A percentile compares a stretch with the other conserved stretches of the same genome.
Evolutionary conservation across 2,797 vertebrate species (phyloP).

Genomic region (Crotalus adamanteus): DNA sequence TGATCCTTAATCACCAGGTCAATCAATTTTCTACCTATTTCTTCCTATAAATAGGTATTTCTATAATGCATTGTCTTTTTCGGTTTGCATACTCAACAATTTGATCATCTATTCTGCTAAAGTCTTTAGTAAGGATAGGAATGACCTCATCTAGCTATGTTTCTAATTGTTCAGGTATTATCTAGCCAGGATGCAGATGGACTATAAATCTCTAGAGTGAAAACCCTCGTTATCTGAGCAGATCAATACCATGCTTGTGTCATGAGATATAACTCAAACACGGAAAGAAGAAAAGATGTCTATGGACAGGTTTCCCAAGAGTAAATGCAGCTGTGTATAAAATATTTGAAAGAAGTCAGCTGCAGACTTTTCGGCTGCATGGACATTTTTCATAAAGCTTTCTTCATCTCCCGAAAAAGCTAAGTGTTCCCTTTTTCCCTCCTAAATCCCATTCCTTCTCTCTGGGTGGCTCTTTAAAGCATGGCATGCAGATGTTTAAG

Average conservation of each 20-base stretch:
- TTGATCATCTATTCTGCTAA: not conserved
- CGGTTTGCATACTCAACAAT: not conserved
- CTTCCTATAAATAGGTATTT: not conserved
- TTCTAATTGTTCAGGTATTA: constrained; percentile 22
- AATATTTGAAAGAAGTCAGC: constrained; percentile 6
- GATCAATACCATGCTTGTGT: constrained; percentile 39
- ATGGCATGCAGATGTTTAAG: not conserved
- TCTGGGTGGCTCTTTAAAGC: not conserved
- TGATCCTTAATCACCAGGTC: not conserved
- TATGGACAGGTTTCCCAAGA: constrained; percentile 39
- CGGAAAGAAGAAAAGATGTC: not conserved
- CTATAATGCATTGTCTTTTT: not conserved
- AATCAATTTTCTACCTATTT: not conserved
- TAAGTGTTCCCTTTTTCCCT: not conserved
- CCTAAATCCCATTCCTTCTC: not conserved
- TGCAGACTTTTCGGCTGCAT: not conserved
- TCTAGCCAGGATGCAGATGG: constrained; percentile 40
- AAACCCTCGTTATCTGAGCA: constrained; percentile 40
- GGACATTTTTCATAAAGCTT: not conserved
- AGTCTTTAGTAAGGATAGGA: constrained; percentile 6
- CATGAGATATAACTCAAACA: constrained; percentile 34
- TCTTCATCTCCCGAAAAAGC: not conserved
- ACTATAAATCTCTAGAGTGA: constrained; percentile 48
- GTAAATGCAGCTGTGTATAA: constrained; percentile 15
- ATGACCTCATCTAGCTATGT: not conserved